phyloP scores from a whole-genome alignment of 2,888 invertebrate genomes.

The Lochmaea capreae region DNA sequence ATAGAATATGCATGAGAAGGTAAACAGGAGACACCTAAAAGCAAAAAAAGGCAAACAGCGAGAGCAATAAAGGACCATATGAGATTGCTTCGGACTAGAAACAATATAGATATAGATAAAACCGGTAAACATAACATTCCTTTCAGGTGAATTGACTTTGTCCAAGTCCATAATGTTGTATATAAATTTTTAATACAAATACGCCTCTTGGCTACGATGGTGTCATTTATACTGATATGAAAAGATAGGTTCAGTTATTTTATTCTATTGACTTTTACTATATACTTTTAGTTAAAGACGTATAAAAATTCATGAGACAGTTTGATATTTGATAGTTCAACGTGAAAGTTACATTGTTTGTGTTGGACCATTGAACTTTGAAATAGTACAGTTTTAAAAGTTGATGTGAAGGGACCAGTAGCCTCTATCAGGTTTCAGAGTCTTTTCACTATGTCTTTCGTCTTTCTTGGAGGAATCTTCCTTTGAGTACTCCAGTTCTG shows the following conservation, averaged over 20 bases:
- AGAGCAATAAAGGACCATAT: conserved; percentile 34
- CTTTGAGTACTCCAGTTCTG: too few species aligned
- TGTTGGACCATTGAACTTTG: too few species aligned
- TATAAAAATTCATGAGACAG: background rate
- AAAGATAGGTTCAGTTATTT: background rate
- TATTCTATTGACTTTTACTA: background rate
- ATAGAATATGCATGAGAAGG: conserved; percentile 24
- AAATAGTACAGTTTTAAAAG: too few species aligned
- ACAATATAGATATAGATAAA: conserved; percentile 39
- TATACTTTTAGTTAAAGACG: background rate
- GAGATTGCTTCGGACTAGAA: conserved; percentile 38
- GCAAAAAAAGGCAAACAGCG: conserved; percentile 13
- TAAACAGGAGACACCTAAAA: conserved; percentile 14
- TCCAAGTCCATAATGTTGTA: conserved; percentile 35
- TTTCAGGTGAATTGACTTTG: conserved; percentile 41
- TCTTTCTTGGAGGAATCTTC: too few species aligned
- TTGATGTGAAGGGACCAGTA: too few species aligned
- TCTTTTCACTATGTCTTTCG: too few species aligned
- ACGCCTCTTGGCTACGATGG: conserved; percentile 4
- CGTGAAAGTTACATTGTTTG: too few species aligned
- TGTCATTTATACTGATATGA: conserved; percentile 11
- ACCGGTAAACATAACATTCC: conserved; percentile 36
- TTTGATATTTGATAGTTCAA: background rate
- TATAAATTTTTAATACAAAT: conserved; percentile 38
- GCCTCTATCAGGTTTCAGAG: too few species aligned